These are phyloP conservation scores for Ptychobarbus kaznakovi DNA, from an alignment of 2,797 vertebrate species.

Conservation along the genomic window DNA sequence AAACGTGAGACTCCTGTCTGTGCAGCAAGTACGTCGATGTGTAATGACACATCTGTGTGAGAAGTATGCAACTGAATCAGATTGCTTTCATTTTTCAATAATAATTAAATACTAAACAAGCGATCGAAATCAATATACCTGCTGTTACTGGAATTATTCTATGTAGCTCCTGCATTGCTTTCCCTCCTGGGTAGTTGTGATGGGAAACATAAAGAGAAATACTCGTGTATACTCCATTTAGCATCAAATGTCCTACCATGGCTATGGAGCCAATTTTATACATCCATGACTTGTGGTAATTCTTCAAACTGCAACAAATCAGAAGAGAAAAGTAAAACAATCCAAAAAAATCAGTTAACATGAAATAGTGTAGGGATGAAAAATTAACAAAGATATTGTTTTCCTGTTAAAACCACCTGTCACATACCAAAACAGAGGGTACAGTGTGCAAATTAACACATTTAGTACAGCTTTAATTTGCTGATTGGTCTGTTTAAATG, in stretches of 20 bases:
- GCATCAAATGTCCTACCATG: slow-evolving; percentile 85
- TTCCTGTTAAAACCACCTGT: background rate
- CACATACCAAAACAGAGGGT: background rate
- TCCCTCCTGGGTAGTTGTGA: slow-evolving; percentile 95
- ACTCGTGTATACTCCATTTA: slow-evolving; percentile 82
- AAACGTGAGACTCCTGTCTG: slow-evolving; percentile 95
- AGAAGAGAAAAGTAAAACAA: background rate
- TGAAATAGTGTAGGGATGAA: background rate
- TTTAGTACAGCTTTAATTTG: slow-evolving; percentile 3
- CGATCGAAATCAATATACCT: slow-evolving; percentile 70
- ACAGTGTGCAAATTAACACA: background rate
- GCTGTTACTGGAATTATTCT: slow-evolving; percentile 79
- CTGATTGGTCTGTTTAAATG: background rate
- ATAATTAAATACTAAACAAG: slow-evolving; percentile 17
- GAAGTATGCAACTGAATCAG: background rate
- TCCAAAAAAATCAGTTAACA: background rate
- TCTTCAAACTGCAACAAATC: slow-evolving; percentile 81
- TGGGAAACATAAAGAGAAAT: slow-evolving; percentile 88
- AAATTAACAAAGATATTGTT: background rate
- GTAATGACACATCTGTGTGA: slow-evolving; percentile 85
- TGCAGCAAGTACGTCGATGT: slow-evolving; percentile 88
- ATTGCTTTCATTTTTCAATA: background rate
- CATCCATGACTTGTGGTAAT: slow-evolving; percentile 89
- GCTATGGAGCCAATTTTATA: slow-evolving; percentile 84
- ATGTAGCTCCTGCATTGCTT: slow-evolving; percentile 87